Evolutionary conservation across 2,113 vertebrate genomes (phyloP).

Genomic region (Cygnus atratus): DNA sequence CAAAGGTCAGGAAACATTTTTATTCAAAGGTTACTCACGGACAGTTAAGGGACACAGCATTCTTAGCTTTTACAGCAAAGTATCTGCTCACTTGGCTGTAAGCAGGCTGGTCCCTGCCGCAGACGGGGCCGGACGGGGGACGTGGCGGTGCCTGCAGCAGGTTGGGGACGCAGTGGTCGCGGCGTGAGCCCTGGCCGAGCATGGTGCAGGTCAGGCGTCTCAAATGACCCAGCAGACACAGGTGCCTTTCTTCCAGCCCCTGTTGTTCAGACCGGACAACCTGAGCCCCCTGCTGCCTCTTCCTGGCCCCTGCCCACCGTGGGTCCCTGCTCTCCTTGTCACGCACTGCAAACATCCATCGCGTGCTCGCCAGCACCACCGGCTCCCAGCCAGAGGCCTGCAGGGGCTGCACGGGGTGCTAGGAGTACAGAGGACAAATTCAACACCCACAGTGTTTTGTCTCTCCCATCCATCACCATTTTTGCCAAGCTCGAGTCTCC

Average conservation of each 20-base stretch:
- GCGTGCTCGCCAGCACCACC: fast-evolving
- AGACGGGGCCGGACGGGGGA: fast-evolving
- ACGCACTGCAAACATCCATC: fast-evolving
- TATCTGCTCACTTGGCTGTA: background rate
- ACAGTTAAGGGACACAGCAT: background rate
- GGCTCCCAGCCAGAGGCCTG: fast-evolving
- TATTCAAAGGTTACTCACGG: background rate
- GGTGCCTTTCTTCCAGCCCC: too few relatives aligned
- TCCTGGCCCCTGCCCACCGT: too few relatives aligned
- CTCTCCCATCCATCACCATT: background rate
- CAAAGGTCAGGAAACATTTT: slow-evolving; percentile 3
- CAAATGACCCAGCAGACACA: fast-evolving
- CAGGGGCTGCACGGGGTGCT: fast-evolving
- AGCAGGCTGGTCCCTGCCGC: background rate
- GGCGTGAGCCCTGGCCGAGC: background rate
- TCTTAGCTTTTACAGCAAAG: background rate
- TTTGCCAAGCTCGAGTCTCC: background rate
- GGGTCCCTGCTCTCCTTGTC: background rate
- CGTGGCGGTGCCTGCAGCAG: fast-evolving
- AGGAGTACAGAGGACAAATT: background rate
- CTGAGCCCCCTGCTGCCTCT: too few relatives aligned
- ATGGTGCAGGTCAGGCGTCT: fast-evolving
- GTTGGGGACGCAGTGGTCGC: fast-evolving
- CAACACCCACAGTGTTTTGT: fast-evolving
- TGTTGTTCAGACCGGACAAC: too few relatives aligned